Percentiles rank a stretch among this genome's conserved stretches.
Conservation (phyloP, 2,888 invertebrate species). For the Epistrophe grossulariae region DNA sequence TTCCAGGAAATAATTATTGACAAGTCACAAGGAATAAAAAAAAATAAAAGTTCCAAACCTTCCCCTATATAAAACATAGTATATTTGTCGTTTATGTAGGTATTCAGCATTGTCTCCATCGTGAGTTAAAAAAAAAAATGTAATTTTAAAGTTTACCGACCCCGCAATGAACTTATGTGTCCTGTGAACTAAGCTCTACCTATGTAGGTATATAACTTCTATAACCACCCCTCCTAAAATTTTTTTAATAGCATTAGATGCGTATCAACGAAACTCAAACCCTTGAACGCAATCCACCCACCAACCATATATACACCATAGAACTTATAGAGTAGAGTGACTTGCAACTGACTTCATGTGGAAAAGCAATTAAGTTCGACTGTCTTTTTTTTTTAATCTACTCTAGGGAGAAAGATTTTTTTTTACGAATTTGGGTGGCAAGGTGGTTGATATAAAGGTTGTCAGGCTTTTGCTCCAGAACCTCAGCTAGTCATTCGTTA, state of each 20-base stretch:
- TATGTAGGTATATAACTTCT: too few relatives aligned
- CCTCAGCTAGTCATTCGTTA: slow-evolving; percentile 66
- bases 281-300: slow-evolving; percentile 60
- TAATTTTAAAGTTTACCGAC: slow-evolving; percentile 73
- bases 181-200: slow-evolving; percentile 13
- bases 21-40: slow-evolving; percentile 26
- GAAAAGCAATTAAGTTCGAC: slow-evolving; percentile 79
- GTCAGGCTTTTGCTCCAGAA: slow-evolving; percentile 46
- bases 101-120: slow-evolving; percentile 31
- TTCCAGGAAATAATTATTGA: slow-evolving; percentile 42
- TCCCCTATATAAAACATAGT: slow-evolving; percentile 6
- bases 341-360: slow-evolving; percentile 86
- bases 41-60: slow-evolving; percentile 5
- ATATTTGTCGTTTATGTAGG: neutral
- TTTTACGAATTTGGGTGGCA: slow-evolving; percentile 26
- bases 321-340: slow-evolving; percentile 78
- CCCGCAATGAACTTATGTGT: slow-evolving; percentile 47
- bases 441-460: slow-evolving; percentile 38
- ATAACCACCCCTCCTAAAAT: slow-evolving; percentile 10
- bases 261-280: slow-evolving; percentile 69
- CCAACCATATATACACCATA: neutral
- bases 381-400: slow-evolving; percentile 69
- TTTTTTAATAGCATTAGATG: slow-evolving; percentile 64
- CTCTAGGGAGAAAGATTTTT: slow-evolving; percentile 48
- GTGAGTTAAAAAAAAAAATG: slow-evolving; percentile 34